These are phyloP conservation scores for Vireo altiloquus DNA, from an alignment of 2,113 vertebrate genomes.

Conservation along the genomic window DNA sequence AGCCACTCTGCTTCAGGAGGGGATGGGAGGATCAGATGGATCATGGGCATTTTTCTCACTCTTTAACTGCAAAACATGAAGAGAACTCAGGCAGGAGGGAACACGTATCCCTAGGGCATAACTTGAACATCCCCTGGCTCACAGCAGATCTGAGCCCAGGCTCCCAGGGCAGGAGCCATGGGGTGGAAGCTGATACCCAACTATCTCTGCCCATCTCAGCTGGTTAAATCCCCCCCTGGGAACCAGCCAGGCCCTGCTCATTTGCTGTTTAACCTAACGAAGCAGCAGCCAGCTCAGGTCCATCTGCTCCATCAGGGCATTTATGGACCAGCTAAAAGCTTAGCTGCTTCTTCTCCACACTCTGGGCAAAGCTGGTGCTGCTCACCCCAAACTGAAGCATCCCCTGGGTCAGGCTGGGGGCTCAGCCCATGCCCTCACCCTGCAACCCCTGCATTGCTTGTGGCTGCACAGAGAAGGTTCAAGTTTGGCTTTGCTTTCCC, in stretches of 20 bases:
- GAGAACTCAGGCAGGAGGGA: not conserved
- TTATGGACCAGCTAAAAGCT: accelerated
- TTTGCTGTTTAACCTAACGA: accelerated
- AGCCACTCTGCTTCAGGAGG: accelerated
- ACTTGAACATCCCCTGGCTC: accelerated
- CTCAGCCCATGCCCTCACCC: accelerated
- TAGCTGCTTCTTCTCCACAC: not conserved
- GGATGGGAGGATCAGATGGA: accelerated
- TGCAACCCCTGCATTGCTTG: accelerated
- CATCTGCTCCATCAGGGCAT: accelerated
- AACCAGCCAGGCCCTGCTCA: not conserved
- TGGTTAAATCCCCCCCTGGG: not conserved
- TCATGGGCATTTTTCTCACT: accelerated
- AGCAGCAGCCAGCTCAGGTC: not conserved
- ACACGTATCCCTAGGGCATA: not conserved
- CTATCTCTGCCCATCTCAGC: accelerated
- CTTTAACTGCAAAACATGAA: accelerated
- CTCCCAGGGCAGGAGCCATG: not conserved
- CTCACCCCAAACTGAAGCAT: not conserved
- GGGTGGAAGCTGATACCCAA: too few relatives aligned
- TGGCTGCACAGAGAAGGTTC: accelerated
- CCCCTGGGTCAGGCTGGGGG: not conserved
- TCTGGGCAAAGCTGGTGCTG: not conserved
- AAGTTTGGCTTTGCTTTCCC: not conserved
- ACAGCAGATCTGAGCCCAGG: not conserved